Percentiles rank a stretch among this genome's conserved stretches.
Conservation (phyloP, 2,888 invertebrate genomes). For the Ichneumon xanthorius region DNA sequence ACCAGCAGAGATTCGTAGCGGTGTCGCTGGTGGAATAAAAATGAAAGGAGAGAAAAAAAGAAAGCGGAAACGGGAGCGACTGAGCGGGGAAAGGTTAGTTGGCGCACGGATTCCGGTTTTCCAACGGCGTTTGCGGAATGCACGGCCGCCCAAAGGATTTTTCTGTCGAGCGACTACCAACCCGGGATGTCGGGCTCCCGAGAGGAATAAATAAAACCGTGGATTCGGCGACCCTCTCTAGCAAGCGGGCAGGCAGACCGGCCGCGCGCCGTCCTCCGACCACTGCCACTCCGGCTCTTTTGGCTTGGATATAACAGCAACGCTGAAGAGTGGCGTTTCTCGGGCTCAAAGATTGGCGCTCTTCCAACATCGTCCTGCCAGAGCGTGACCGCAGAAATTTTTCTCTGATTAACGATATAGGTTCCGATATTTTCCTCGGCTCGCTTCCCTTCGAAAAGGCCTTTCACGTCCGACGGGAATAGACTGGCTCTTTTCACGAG, state of each 20-base stretch:
- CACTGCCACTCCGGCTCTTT: constrained; percentile 58
- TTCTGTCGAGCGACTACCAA: constrained; percentile 69
- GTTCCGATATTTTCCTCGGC: constrained; percentile 77
- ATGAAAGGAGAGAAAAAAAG: constrained; percentile 30
- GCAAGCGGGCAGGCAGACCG: constrained; percentile 46
- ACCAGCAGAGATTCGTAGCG: constrained; percentile 26
- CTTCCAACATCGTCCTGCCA: constrained; percentile 79
- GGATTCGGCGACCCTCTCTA: constrained; percentile 74
- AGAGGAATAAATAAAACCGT: constrained; percentile 78
- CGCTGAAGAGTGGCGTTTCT: constrained; percentile 48
- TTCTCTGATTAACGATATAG: constrained; percentile 82
- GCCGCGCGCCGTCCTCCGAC: constrained; percentile 50
- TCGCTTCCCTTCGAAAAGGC: constrained; percentile 57
- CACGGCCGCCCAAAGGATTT: constrained; percentile 71
- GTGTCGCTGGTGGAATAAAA: constrained; percentile 36
- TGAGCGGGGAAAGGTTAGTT: constrained; percentile 60
- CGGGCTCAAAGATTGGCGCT: constrained; percentile 77
- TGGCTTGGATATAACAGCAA: constrained; percentile 47
- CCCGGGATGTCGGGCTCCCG: constrained; percentile 57
- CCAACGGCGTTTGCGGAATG: constrained; percentile 70
- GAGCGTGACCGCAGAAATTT: constrained; percentile 80
- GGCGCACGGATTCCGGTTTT: constrained; percentile 68
- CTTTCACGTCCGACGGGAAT: constrained; percentile 53
- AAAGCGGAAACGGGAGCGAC: constrained; percentile 59
- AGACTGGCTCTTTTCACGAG: constrained; percentile 42